These are phyloP conservation scores for Eupithecia exiguata DNA, from an alignment of 2,888 invertebrate species.

Conservation along the genomic window DNA sequence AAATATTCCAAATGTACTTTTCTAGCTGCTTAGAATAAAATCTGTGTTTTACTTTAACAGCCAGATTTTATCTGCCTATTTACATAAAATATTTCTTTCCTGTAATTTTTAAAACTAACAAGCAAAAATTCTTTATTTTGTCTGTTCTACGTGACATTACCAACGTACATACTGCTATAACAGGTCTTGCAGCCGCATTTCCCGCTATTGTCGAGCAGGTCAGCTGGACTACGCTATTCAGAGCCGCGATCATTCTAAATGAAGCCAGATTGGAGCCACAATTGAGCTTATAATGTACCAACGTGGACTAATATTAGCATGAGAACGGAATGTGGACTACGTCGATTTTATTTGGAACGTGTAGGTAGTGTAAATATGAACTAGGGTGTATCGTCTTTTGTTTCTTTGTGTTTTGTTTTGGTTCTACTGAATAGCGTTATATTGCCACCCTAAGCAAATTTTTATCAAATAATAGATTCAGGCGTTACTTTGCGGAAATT, in stretches of 20 bases:
- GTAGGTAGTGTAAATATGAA: neutral
- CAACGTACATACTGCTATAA: slow-evolving; percentile 47
- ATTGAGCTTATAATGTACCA: slow-evolving; percentile 26
- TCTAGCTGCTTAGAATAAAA: neutral
- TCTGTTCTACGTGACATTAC: slow-evolving; percentile 20
- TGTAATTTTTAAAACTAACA: neutral
- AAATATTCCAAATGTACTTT: neutral
- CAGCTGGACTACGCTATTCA: slow-evolving; percentile 60
- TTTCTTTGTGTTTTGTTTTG: neutral
- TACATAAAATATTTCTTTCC: neutral
- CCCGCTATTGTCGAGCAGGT: slow-evolving; percentile 62
- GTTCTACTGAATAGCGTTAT: neutral
- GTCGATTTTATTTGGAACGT: slow-evolving; percentile 17
- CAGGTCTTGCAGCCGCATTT: slow-evolving; percentile 69
- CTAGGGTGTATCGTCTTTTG: neutral
- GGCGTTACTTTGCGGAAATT: no score
- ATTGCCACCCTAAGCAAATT: neutral
- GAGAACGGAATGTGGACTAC: slow-evolving; percentile 16
- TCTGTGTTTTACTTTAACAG: neutral
- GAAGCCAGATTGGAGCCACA: slow-evolving; percentile 44
- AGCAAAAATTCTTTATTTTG: neutral
- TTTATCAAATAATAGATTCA: no score
- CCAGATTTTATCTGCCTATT: no score
- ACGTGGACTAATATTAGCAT: slow-evolving; percentile 24
- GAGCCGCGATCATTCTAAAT: slow-evolving; percentile 52